Base-by-base conservation (phyloP, 2,888 invertebrate genomes). In the Chymomyza amoena region DNA sequence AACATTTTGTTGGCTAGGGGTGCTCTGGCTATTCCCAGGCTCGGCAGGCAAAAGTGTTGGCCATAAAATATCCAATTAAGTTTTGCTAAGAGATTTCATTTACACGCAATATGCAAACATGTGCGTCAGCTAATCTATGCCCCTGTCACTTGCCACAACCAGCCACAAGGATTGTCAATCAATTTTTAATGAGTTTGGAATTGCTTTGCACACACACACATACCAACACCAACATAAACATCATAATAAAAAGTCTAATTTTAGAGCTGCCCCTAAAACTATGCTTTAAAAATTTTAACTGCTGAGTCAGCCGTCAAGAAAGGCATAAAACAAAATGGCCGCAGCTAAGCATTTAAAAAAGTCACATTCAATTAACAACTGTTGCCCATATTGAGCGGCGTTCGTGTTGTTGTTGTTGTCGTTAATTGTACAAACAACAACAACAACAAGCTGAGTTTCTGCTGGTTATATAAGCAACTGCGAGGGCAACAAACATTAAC, bases 181-280 rank as follows among this genome's bases (percentile, higher is more conserved):
- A 89, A 89, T 89, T 87, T 81, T 81, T 89, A 89, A 89, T 89
- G 87, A 89, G 87, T 81, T 89, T 83, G 82, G 84, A 89, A 88
- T 88, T 87, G 85, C 84, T 88, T 77, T 3, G 6, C 57, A 28
- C 10, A 18, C 54, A 54, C 54, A n/a, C 18, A 51, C 51, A 60
- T 52, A 61, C 16, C 39, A 54, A 57, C 45, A 54, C 28, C 56
- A 39, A 52, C 67, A 62, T 72, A 36, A 25, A 61, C 36, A 61
- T 72, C 75, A 77, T 77, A 79, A 54, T 15, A 57, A 25, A 9
- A 57, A 54, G 20, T 18, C 28, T 57, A 57, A 57, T 57, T 57
- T 57, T 57, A 15, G 25, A 57, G 15, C 57, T 20, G 20, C 66
- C 2, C 9, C 45, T 9, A 52, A 68, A 70, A 61, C 59, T 39